These are phyloP conservation scores for Argynnis bischoffii DNA, from an alignment of 2,888 invertebrate genomes.

Conservation along the genomic window DNA sequence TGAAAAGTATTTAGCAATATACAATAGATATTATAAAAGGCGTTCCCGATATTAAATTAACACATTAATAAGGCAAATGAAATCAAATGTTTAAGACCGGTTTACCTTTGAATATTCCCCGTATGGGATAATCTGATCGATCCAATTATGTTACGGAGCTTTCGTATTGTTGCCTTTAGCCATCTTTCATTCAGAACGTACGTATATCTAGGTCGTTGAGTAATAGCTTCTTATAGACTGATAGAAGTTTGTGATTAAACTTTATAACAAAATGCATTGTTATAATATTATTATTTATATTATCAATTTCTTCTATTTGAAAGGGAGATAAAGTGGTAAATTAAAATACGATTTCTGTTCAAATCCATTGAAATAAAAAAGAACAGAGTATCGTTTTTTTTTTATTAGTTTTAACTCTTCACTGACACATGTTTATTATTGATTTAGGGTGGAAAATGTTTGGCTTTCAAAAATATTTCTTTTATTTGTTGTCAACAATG, in stretches of 20 bases:
- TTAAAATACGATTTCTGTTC: no score
- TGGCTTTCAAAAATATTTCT: no score
- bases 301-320: background rate
- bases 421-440: no score
- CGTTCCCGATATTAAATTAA: background rate
- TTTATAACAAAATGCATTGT: background rate
- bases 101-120: conserved; percentile 20
- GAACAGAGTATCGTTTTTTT: no score
- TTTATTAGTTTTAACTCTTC: no score
- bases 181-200: conserved; percentile 24
- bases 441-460: no score
- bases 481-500: no score
- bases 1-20: no score
- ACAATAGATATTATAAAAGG: background rate
- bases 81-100: conserved; percentile 20
- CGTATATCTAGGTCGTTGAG: conserved; percentile 9
- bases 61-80: conserved; percentile 10
- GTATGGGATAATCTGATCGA: conserved; percentile 26
- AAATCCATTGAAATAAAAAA: no score
- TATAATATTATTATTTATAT: background rate
- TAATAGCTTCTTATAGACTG: conserved; percentile 14
- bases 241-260: conserved; percentile 7
- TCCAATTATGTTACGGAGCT: conserved; percentile 32
- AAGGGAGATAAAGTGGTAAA: no score
- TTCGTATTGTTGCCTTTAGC: conserved; percentile 24